Evolutionary conservation across 1,140 invertebrate genomes (phyloP).

Genomic region (Drosophila nigromelanica): DNA sequence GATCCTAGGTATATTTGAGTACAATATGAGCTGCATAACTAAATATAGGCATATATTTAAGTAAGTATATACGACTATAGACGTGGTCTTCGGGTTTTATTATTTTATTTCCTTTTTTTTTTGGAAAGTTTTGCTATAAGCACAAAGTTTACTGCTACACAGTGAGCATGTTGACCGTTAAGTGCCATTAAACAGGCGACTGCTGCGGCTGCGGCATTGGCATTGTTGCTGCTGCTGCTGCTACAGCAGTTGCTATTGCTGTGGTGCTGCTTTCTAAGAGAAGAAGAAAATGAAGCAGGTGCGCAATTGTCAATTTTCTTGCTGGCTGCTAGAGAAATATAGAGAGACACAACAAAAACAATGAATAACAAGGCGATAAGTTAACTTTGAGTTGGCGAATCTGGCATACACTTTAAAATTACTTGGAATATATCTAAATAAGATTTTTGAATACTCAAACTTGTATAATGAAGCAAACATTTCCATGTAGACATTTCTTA

Average conservation of each 20-base stretch:
- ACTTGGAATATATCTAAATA: not conserved
- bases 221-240: constrained; percentile 54
- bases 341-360: constrained; percentile 63
- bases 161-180: constrained; percentile 78
- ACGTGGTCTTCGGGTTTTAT: constrained; percentile 12
- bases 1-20: constrained; percentile 1
- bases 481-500: too few species aligned
- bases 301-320: constrained; percentile 80
- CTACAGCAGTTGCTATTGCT: constrained; percentile 16
- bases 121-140: constrained; percentile 57
- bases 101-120: constrained; percentile 39
- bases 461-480: not conserved
- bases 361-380: constrained; percentile 57
- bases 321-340: constrained; percentile 43
- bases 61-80: constrained; percentile 1
- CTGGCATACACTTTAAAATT: constrained; percentile 21
- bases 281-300: constrained; percentile 77
- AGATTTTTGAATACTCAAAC: not conserved
- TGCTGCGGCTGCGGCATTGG: constrained; percentile 55
- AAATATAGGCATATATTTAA: constrained; percentile 31
- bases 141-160: constrained; percentile 77
- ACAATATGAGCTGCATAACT: constrained; percentile 21
- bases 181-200: constrained; percentile 80
- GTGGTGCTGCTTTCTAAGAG: constrained; percentile 49
- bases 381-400: constrained; percentile 20